These are phyloP conservation scores for Ips typographus DNA, from an alignment of 1,140 invertebrate genomes.

Conservation along the genomic window DNA sequence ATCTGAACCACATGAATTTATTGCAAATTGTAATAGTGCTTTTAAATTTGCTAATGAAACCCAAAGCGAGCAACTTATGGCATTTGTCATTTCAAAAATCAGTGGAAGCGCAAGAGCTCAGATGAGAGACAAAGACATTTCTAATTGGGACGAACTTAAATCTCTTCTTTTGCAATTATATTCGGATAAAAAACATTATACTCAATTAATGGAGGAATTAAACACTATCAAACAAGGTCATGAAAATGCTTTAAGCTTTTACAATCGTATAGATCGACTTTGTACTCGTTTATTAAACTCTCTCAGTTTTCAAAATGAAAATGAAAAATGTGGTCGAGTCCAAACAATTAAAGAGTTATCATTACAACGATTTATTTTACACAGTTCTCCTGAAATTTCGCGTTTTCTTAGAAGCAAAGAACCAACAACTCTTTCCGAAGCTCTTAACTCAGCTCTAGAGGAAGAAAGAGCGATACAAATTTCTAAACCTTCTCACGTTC, in stretches of 20 bases:
- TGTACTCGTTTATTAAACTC: constrained; percentile 13
- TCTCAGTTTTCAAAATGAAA: background rate
- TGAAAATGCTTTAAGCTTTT: background rate
- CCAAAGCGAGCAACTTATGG: too few relatives aligned
- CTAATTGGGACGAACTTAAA: too few relatives aligned
- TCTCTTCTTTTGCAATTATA: too few relatives aligned
- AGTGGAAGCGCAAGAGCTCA: too few relatives aligned
- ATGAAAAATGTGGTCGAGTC: constrained; percentile 14
- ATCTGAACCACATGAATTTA: constrained; percentile 27
- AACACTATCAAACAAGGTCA: too few relatives aligned
- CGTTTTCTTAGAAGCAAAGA: constrained; percentile 12
- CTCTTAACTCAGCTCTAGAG: constrained; percentile 17
- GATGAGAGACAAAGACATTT: too few relatives aligned
- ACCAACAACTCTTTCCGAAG: constrained; percentile 18
- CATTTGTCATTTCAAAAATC: too few relatives aligned
- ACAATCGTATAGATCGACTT: constrained; percentile 19
- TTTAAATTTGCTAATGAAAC: background rate
- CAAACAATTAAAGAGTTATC: constrained; percentile 28
- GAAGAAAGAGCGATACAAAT: constrained; percentile 25
- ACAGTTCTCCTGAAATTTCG: constrained; percentile 30
- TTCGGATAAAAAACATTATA: too few relatives aligned
- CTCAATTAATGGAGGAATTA: too few relatives aligned
- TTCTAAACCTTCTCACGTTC: constrained; percentile 7
- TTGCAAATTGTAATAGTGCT: constrained; percentile 33
- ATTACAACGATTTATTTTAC: constrained; percentile 24